Conservation (phyloP, 2,113 vertebrate genomes). For the Chaetodon auriga region DNA sequence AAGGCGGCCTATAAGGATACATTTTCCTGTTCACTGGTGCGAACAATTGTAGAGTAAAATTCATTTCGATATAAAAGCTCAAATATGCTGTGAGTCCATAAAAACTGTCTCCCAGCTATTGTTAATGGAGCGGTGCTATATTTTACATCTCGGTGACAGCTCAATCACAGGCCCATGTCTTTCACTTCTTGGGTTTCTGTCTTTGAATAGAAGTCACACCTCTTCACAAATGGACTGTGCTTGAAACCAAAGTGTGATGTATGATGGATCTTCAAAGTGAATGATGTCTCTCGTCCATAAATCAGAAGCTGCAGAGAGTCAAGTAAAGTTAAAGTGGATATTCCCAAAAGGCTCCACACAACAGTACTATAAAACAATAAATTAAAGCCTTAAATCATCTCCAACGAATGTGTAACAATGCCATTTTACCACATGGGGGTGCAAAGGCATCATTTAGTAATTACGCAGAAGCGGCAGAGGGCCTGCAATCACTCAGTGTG, state of each 20-base stretch:
- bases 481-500: not conserved
- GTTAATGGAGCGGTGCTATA: slow-evolving; percentile 37
- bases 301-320: not conserved
- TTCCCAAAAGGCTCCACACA: not conserved
- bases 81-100: slow-evolving; percentile 47
- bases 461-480: not conserved
- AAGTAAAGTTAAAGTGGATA: not conserved
- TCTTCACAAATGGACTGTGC: slow-evolving; percentile 21
- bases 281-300: not conserved
- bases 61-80: slow-evolving; percentile 54
- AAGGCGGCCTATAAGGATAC: slow-evolving; percentile 35
- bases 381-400: not conserved
- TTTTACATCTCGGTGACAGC: slow-evolving; percentile 50
- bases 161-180: slow-evolving; percentile 37
- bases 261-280: slow-evolving; percentile 13
- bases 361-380: not conserved
- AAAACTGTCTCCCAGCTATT: slow-evolving; percentile 37
- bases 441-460: slow-evolving; percentile 43
- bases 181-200: slow-evolving; percentile 12
- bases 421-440: slow-evolving; percentile 60
- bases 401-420: slow-evolving; percentile 24
- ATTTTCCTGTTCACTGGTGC: slow-evolving; percentile 71
- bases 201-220: slow-evolving; percentile 12
- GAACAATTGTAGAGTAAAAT: slow-evolving; percentile 56
- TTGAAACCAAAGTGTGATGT: not conserved